Conservation (phyloP, 2,888 invertebrate species). For the Nomada hirtipes region DNA sequence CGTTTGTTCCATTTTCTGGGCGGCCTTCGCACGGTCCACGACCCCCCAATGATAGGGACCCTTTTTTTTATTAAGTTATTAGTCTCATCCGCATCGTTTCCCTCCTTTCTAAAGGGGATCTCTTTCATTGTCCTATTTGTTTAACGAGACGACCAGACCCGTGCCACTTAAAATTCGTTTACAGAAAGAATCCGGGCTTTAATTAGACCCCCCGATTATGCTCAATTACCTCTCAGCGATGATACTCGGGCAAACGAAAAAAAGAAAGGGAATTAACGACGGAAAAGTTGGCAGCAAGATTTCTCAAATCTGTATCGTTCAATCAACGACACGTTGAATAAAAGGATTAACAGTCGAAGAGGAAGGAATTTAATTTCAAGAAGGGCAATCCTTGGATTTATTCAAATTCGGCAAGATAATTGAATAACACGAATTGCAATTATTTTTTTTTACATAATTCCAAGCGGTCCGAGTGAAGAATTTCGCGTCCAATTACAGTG, state of each 20-base stretch:
- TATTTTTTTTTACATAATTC: not conserved
- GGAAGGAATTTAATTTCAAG: too few relatives aligned
- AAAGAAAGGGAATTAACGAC: not conserved
- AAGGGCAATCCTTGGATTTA: too few relatives aligned
- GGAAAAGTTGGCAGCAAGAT: not conserved
- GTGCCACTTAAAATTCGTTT: conserved; percentile 25
- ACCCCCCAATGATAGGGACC: conserved; percentile 3
- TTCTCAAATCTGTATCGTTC: not conserved
- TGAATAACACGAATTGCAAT: too few relatives aligned
- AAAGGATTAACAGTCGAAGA: too few relatives aligned
- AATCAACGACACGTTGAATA: too few relatives aligned
- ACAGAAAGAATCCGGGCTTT: conserved; percentile 31
- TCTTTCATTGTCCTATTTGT: conserved; percentile 50
- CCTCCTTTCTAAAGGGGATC: conserved; percentile 15
- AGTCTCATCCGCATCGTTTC: conserved; percentile 41
- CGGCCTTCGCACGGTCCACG: conserved; percentile 4
- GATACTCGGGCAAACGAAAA: not conserved
- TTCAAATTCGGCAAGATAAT: too few relatives aligned
- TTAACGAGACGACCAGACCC: conserved; percentile 38
- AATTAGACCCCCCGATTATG: conserved; percentile 38
- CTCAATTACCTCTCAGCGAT: conserved; percentile 18
- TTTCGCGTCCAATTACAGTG: not conserved
- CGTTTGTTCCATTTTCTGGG: not conserved
- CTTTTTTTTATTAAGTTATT: conserved; percentile 41
- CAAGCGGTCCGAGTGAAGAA: not conserved